Evolutionary conservation across 2,113 vertebrate genomes (phyloP).

Genomic region (Hystrix cristata): DNA sequence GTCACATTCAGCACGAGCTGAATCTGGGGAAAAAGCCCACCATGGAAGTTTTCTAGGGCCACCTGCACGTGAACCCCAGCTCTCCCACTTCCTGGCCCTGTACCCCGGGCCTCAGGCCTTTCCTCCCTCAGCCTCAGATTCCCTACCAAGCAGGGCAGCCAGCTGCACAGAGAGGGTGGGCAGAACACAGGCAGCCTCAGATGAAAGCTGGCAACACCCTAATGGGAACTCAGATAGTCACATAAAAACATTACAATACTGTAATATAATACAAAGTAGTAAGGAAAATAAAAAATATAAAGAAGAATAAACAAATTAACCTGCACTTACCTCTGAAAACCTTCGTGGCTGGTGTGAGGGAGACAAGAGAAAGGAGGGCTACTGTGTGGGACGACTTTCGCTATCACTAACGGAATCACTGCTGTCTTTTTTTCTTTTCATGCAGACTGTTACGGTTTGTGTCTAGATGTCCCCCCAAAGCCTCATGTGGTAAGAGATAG

Average conservation of each 20-base stretch:
- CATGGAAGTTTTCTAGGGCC: rapidly evolving
- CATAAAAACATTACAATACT: not conserved
- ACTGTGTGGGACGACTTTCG: not conserved
- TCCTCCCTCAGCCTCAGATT: not conserved
- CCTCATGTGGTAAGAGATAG: too few species aligned
- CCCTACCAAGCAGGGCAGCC: rapidly evolving
- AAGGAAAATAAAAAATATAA: not conserved
- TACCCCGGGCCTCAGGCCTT: rapidly evolving
- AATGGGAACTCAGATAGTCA: not conserved
- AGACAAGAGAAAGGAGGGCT: not conserved
- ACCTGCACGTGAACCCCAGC: not conserved
- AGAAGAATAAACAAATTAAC: not conserved
- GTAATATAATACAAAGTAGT: not conserved
- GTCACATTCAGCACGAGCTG: not conserved
- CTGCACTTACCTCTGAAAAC: not conserved
- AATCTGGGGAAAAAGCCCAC: not conserved
- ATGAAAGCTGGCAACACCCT: not conserved
- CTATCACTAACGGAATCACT: not conserved
- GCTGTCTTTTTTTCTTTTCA: not conserved
- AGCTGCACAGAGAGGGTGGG: rapidly evolving
- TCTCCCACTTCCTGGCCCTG: not conserved
- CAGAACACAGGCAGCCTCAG: not conserved
- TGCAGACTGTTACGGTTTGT: too few species aligned
- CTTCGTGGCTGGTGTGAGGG: not conserved
- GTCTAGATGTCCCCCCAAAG: too few species aligned